Evolutionary conservation across 2,797 vertebrate species (phyloP).

Genomic region (Ammospiza maritima): DNA sequence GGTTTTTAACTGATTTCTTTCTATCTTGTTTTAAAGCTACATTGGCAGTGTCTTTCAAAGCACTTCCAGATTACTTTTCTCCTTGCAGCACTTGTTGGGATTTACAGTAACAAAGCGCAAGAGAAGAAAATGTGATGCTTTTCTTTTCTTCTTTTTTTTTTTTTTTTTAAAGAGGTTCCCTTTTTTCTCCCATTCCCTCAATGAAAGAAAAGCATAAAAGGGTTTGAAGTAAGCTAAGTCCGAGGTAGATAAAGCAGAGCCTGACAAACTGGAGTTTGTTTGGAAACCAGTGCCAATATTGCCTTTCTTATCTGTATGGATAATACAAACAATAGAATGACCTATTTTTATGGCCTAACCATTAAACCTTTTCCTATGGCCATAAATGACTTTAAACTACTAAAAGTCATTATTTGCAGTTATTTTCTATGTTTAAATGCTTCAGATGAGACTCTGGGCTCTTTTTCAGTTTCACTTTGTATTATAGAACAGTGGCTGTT

Average conservation of each 20-base stretch:
- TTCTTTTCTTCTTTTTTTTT: rapidly evolving
- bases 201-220: not conserved
- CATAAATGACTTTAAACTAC: not conserved
- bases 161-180: not conserved
- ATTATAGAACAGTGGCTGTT: not conserved
- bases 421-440: not conserved
- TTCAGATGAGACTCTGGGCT: not conserved
- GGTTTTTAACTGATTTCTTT: not conserved
- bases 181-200: not conserved
- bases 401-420: not conserved
- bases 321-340: not conserved
- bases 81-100: not conserved
- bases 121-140: not conserved
- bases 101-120: not conserved
- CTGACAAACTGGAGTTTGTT: not conserved
- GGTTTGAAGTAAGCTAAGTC: not conserved
- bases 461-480: not conserved
- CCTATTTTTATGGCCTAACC: not conserved
- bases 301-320: not conserved
- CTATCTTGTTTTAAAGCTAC: not conserved
- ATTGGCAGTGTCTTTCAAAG: not conserved
- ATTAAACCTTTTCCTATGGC: not conserved
- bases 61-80: not conserved
- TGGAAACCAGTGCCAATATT: not conserved
- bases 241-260: not conserved